Evolutionary conservation across 1,140 invertebrate genomes (phyloP).

Genomic region (Calephelis nemesis): DNA sequence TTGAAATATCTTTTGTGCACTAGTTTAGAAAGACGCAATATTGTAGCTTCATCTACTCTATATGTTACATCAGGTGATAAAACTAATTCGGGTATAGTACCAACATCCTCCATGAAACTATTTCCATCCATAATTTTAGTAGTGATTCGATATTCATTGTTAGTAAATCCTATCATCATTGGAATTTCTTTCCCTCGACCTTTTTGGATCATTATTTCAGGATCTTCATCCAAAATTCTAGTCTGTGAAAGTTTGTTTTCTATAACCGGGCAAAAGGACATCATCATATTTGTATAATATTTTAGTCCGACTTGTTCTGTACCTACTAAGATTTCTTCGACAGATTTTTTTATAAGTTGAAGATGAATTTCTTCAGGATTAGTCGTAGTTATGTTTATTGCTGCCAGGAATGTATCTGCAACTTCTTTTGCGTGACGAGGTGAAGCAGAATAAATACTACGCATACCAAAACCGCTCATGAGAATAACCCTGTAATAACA

Average conservation of each 20-base stretch:
- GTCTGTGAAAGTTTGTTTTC: constrained; percentile 42
- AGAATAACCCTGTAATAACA: constrained; percentile 48
- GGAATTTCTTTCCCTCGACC: constrained; percentile 2
- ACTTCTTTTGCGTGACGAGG: constrained; percentile 41
- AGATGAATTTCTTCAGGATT: constrained; percentile 41
- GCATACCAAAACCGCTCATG: constrained; percentile 51
- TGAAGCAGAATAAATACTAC: constrained; percentile 40
- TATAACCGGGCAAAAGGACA: constrained; percentile 47
- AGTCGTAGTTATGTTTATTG: constrained; percentile 39
- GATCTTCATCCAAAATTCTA: constrained; percentile 48
- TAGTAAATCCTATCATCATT: neutral
- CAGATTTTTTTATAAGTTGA: constrained; percentile 38
- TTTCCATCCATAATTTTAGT: neutral
- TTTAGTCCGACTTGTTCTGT: constrained; percentile 34
- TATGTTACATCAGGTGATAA: neutral
- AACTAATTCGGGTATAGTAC: neutral
- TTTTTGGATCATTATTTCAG: constrained; percentile 11
- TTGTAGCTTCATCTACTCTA: neutral
- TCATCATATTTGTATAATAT: constrained; percentile 31
- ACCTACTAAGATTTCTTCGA: constrained; percentile 43
- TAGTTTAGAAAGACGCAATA: neutral
- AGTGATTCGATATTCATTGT: neutral
- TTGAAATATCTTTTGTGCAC: neutral
- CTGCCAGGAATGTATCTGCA: constrained; percentile 34
- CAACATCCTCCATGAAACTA: neutral